Evolutionary conservation across 2,113 vertebrate species (phyloP).

Genomic region (Peromyscus leucopus): DNA sequence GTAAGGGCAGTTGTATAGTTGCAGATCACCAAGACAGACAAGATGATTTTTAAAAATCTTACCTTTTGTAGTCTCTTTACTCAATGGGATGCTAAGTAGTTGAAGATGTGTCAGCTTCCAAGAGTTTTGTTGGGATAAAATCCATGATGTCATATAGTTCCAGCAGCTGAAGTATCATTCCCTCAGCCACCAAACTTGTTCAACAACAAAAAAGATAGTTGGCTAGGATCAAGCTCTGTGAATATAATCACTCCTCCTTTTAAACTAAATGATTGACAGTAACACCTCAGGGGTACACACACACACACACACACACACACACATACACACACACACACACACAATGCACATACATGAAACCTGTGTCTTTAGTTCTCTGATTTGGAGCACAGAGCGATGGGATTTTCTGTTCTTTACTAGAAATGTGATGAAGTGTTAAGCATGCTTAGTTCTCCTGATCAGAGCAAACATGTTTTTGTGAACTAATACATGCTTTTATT

Average conservation of each 20-base stretch:
- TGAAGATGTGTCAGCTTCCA: background rate
- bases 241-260: background rate
- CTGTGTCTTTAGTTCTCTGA: background rate
- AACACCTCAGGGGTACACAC: background rate
- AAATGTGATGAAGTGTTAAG: background rate
- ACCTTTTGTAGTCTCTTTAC: background rate
- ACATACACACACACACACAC: background rate
- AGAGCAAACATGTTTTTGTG: background rate
- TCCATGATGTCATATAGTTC: background rate
- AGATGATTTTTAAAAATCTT: background rate
- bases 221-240: background rate
- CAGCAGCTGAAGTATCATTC: background rate
- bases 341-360: background rate
- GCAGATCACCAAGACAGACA: background rate
- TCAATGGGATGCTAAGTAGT: background rate
- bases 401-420: background rate
- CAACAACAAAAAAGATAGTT: background rate
- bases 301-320: background rate
- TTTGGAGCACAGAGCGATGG: background rate
- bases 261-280: background rate
- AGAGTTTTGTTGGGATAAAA: background rate
- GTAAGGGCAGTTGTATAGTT: background rate
- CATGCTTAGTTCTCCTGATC: background rate
- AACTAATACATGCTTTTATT: background rate
- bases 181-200: background rate